Percentiles rank a stretch among this genome's conserved stretches.
Conservation (phyloP, 2,888 invertebrate genomes). For the Polyommatus icarus region DNA sequence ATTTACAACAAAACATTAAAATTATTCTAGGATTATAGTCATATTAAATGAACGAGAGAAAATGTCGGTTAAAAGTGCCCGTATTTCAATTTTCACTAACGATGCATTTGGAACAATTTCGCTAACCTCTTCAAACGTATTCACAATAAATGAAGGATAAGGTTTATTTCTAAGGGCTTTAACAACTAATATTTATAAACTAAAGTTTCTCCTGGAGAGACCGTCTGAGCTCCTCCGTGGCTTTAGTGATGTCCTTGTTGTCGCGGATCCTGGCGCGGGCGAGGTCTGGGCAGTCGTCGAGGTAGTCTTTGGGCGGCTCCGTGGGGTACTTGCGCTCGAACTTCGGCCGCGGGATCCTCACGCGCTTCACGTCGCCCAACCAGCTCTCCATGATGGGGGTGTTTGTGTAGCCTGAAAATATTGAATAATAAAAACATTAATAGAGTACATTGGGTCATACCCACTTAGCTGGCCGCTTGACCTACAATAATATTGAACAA, state of each 20-base stretch:
- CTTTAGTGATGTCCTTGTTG: conserved; percentile 82
- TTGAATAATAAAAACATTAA: neutral
- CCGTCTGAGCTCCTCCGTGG: conserved; percentile 87
- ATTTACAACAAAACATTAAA: neutral
- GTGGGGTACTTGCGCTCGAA: conserved; percentile 85
- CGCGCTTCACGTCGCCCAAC: conserved; percentile 90
- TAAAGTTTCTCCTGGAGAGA: conserved; percentile 87
- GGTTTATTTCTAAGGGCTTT: neutral
- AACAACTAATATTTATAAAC: neutral
- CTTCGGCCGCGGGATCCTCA: conserved; percentile 91
- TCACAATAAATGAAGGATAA: neutral
- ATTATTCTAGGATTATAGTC: neutral
- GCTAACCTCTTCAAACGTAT: neutral
- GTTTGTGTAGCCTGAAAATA: conserved; percentile 35
- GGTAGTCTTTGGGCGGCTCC: conserved; percentile 90
- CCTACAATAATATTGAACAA: too few relatives aligned
- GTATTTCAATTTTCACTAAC: neutral
- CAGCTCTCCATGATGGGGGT: conserved; percentile 86
- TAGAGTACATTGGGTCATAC: neutral
- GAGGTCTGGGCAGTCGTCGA: conserved; percentile 82
- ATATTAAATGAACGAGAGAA: neutral
- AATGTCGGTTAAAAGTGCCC: neutral
- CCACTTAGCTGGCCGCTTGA: too few relatives aligned
- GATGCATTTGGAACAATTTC: neutral
- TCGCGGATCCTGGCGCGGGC: conserved; percentile 74